phyloP scores from a whole-genome alignment of 2,888 invertebrate species.

The Halictus ligatus region DNA sequence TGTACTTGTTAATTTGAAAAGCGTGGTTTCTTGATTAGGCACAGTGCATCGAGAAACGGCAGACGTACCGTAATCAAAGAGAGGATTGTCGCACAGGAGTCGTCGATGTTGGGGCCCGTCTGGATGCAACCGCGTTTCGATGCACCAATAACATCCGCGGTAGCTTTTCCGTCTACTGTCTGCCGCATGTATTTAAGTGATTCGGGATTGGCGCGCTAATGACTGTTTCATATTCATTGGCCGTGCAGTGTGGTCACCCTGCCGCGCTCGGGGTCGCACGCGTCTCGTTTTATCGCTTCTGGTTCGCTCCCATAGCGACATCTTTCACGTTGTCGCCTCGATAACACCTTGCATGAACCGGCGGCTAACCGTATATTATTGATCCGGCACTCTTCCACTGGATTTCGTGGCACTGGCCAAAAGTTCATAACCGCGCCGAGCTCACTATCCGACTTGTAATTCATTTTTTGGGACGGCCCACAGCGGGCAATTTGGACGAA shows the following conservation, averaged over 20 bases:
- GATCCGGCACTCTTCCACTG: background rate
- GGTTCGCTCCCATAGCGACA: constrained; percentile 15
- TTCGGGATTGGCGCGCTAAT: constrained; percentile 75
- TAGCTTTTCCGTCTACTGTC: constrained; percentile 36
- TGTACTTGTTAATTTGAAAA: background rate
- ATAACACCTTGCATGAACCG: background rate
- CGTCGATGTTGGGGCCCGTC: constrained; percentile 44
- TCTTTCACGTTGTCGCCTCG: constrained; percentile 40
- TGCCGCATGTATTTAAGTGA: constrained; percentile 68
- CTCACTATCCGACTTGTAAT: too few relatives aligned
- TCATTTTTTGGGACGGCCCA: too few relatives aligned
- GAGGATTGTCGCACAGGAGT: constrained; percentile 38
- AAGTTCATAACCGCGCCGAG: too few relatives aligned
- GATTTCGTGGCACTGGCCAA: background rate
- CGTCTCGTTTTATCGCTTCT: constrained; percentile 51
- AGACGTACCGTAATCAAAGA: background rate
- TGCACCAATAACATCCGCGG: constrained; percentile 53
- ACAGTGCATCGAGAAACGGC: background rate
- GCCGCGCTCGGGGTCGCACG: constrained; percentile 39
- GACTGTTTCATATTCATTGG: constrained; percentile 77
- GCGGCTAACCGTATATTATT: background rate
- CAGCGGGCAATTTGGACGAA: too few relatives aligned
- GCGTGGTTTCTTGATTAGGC: too few relatives aligned
- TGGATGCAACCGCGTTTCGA: constrained; percentile 72
- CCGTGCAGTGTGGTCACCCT: constrained; percentile 51